Conservation (phyloP, 1,140 invertebrate genomes). For the Camponotus vicinus region DNA sequence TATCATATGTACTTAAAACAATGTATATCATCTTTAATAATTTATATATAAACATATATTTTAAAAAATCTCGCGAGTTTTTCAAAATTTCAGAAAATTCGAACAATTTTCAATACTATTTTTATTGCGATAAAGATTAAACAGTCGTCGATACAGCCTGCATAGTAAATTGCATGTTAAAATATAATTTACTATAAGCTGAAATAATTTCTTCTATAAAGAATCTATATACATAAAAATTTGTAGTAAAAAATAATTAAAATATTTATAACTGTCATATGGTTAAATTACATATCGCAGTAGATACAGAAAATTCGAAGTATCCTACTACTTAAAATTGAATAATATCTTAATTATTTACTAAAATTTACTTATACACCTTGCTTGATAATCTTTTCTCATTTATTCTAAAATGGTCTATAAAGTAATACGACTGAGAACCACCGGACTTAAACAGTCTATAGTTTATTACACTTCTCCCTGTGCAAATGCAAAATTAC, state of each 20-base stretch:
- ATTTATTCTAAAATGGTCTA: conserved; percentile 45
- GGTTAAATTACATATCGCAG: conserved; percentile 11
- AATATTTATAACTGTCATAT: conserved; percentile 38
- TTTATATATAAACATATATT: conserved; percentile 50
- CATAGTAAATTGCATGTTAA: conserved; percentile 44
- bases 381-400: conserved; percentile 10
- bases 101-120: conserved; percentile 96
- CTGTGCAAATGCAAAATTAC: conserved; percentile 39
- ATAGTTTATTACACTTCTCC: conserved; percentile 32
- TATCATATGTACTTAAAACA: conserved; percentile 16
- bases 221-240: conserved; percentile 50
- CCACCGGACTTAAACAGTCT: conserved; percentile 47
- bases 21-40: conserved; percentile 52
- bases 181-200: conserved; percentile 60
- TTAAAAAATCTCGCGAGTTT: conserved; percentile 34
- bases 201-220: conserved; percentile 40
- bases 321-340: conserved; percentile 51
- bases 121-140: conserved; percentile 88
- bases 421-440: conserved; percentile 52
- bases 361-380: conserved; percentile 48
- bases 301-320: conserved; percentile 37
- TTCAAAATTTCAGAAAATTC: conserved; percentile 81
- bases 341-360: conserved; percentile 50
- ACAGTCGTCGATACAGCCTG: conserved; percentile 36
- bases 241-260: conserved; percentile 58